These are phyloP conservation scores for Epinotia bilunana DNA, from an alignment of 2,888 invertebrate genomes.

Conservation along the genomic window DNA sequence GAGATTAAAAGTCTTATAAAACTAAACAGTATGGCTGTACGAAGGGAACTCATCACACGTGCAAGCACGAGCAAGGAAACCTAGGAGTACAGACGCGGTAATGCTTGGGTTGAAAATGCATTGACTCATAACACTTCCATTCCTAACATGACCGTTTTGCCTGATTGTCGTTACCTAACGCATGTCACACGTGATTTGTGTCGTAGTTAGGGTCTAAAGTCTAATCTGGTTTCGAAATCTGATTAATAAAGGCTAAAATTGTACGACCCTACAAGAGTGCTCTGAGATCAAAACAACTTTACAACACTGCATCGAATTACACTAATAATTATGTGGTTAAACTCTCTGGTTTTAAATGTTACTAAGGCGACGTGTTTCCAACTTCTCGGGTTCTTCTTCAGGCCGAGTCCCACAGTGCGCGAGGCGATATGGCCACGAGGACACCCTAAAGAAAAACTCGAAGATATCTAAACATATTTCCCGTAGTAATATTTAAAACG, in stretches of 20 bases:
- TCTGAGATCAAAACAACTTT: background rate
- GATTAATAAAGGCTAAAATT: background rate
- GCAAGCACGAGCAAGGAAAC: conserved; percentile 5
- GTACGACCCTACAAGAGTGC: background rate
- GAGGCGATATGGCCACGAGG: too few species aligned
- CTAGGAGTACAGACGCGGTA: conserved; percentile 38
- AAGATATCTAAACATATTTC: too few species aligned
- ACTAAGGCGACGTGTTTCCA: too few species aligned
- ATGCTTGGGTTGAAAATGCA: conserved; percentile 42
- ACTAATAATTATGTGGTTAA: too few species aligned
- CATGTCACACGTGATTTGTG: conserved; percentile 32
- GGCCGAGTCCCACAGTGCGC: too few species aligned
- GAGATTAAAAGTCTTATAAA: background rate
- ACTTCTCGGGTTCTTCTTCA: too few species aligned
- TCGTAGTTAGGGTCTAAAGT: conserved; percentile 30
- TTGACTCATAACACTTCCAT: conserved; percentile 41
- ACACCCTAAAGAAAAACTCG: too few species aligned
- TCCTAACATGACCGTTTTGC: conserved; percentile 36
- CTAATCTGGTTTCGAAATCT: background rate
- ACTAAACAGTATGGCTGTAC: background rate
- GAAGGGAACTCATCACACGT: background rate
- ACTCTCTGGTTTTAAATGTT: too few species aligned
- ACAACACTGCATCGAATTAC: conserved; percentile 2
- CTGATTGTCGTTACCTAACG: conserved; percentile 40
- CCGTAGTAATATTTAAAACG: too few species aligned